Evolutionary conservation across 92 coral and sea anemone genomes (phyloP), one percentile per base, ranked within the genome.

Genomic region (Meandrina meandrites): DNA sequence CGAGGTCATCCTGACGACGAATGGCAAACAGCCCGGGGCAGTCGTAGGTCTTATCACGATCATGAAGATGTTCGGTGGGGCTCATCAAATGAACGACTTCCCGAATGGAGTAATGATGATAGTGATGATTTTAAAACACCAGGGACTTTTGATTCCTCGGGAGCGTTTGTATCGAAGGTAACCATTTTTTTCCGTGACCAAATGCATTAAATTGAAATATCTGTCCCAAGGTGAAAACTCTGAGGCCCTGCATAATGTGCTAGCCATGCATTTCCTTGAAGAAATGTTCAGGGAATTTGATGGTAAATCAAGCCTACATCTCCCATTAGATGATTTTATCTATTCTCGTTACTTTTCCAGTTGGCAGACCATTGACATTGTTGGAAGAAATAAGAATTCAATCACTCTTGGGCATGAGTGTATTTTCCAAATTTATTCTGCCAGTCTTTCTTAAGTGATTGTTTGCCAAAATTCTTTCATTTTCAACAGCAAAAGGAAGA

Each of bases 41-140:
- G 84, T 88, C 91, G 89, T 22, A 84, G 96, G 34, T 93, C 98
- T 34, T 93, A 88, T 78, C 94, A 94, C 77, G 98, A 94, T 48
- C 56, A 83, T 35, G 98, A 93, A 19, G 96, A 93, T 21, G 89
- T 79, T 10, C 81, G 94, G 74, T 93, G 96, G 98, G 73, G 80
- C 64, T 31, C 80, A 48, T 80, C 90, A 4, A 87, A 75, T 86
- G 98, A 93, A 30, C 91, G 90, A 51, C 84, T 95, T 48, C 98
- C 99, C 3, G 99, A 97, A 77, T 95, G 99, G 98, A 95, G 99
- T 81, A 93, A 92, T 86, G 92, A 93, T 31, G 99, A 97, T 79
- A 86, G 75, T 58, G 97, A 92, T n/a, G 99, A 97, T 78, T 91
- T 96, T 54, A 90, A 89, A 28, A 90, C 88, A 6, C 91, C 94